Conservation (phyloP, 2,888 invertebrate genomes). For the Torymus auratus region DNA sequence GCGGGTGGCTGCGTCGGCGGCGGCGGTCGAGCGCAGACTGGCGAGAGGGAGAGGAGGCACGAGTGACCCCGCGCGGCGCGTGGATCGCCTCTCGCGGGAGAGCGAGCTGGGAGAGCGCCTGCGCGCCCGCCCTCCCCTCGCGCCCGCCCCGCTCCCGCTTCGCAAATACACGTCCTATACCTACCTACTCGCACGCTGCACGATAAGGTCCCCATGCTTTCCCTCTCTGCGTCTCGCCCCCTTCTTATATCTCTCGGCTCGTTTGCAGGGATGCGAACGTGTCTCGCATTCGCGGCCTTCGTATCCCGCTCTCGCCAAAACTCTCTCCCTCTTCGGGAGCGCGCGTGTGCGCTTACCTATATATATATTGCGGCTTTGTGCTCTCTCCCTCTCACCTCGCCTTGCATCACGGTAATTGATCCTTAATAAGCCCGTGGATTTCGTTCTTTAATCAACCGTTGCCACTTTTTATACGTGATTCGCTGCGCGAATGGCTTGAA, state of each 20-base stretch:
- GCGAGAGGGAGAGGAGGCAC: conserved; percentile 55
- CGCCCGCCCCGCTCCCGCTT: conserved; percentile 52
- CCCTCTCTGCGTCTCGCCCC: neutral
- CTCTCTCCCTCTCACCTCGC: neutral
- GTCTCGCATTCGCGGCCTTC: neutral
- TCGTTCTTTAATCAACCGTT: conserved; percentile 20
- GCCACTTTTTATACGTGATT: neutral
- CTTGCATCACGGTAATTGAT: conserved; percentile 15
- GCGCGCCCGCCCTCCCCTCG: conserved; percentile 9
- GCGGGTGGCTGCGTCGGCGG: conserved; percentile 37
- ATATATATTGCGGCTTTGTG: neutral
- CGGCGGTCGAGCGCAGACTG: conserved; percentile 70
- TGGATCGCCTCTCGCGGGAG: no score
- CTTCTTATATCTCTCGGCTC: conserved; percentile 26
- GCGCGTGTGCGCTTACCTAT: no score
- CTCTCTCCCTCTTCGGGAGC: no score
- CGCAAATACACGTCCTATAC: conserved; percentile 25
- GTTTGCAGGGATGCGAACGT: conserved; percentile 20
- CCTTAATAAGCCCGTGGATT: conserved; percentile 33
- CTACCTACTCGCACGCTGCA: conserved; percentile 7
- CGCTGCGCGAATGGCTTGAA: no score
- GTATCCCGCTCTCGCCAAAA: neutral
- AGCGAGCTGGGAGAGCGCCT: conserved; percentile 6
- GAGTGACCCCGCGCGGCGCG: conserved; percentile 55
- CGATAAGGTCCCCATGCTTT: conserved; percentile 23